These are phyloP conservation scores for Sebastes flavidus DNA, from an alignment of 2,797 vertebrate genomes.

Conservation along the genomic window DNA sequence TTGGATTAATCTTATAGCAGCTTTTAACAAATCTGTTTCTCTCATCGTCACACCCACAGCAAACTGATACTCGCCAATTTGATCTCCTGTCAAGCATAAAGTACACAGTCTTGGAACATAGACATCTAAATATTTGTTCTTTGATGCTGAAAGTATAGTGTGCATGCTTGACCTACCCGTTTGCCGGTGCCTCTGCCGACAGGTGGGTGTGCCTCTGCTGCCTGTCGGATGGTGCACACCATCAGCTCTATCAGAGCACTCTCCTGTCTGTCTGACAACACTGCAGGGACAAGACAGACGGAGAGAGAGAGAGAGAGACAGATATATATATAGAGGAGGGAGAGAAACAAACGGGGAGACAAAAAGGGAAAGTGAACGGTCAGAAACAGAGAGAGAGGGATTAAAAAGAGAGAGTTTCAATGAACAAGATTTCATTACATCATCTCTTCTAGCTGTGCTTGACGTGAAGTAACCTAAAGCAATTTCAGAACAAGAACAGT, in stretches of 20 bases:
- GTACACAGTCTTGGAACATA: background rate
- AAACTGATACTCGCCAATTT: background rate
- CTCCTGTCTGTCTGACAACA: conserved; percentile 96
- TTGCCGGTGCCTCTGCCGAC: conserved; percentile 98
- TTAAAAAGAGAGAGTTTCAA: conserved; percentile 18
- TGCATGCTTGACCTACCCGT: conserved; percentile 81
- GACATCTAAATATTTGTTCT: background rate
- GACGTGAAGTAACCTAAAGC: background rate
- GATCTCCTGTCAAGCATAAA: background rate
- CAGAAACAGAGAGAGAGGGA: background rate
- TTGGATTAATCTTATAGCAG: background rate
- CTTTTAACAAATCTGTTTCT: background rate
- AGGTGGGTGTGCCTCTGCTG: conserved; percentile 97
- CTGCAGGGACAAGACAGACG: conserved; percentile 67
- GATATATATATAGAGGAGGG: background rate
- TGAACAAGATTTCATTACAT: conserved; percentile 10
- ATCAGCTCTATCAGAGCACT: conserved; percentile 96
- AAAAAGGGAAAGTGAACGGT: background rate
- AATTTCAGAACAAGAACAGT: background rate
- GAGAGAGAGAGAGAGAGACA: background rate
- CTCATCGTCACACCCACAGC: background rate
- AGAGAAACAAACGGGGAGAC: background rate
- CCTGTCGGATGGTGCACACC: conserved; percentile 97
- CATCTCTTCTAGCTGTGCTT: background rate
- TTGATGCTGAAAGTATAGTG: background rate